Base-by-base conservation (phyloP, 2,113 vertebrate species). In the Hyaena hyaena region DNA sequence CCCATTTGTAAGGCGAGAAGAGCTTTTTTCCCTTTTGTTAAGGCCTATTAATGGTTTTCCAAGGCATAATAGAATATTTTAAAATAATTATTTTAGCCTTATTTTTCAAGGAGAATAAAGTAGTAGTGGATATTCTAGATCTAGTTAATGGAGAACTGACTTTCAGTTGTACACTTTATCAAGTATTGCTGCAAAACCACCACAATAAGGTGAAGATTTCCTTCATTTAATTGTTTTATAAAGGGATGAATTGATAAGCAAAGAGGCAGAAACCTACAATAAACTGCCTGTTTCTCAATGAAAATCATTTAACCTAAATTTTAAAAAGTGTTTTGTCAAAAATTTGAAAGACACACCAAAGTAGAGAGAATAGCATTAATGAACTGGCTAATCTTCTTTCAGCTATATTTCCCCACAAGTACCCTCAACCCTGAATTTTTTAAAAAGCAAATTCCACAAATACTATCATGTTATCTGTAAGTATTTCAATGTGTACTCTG, bases 71-170 rank as follows among this genome's bases (percentile, higher is more conserved):
- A 79, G 35, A 4, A 58, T 77, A 88, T 84, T 95, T 95, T 21
- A 33, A 86, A 89, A 81, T 86, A 33, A 66, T 69, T 69, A 79
- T 31, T 63, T 74, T 83, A 63, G 69, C 76, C 17, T 81, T 31
- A 95, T 84, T 96, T 89, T 77, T 87, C 50, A 93, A 92, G 85
- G 19, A 33, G 23, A 92, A 86, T 43, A 86, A 89, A 82, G 14
- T 90, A 89, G 48, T n/a, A 66, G 39, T 80, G 26, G 39, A 80
- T 28, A 79, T 45, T 73, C 80, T 74, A 86, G 17, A 83, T 53
- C 17, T 77, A 90, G 66, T 0, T 83, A 50, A 84, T 35, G 45
- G 24, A 63, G n/a, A 63, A 16, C 26, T 63, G 31, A 65, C 93
- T 61, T 84, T 68, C 9, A 74, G 26, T 84, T 45, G 48, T 66